These are phyloP conservation scores for Pandemis cinnamomeana DNA, from an alignment of 2,888 invertebrate genomes.

Conservation along the genomic window DNA sequence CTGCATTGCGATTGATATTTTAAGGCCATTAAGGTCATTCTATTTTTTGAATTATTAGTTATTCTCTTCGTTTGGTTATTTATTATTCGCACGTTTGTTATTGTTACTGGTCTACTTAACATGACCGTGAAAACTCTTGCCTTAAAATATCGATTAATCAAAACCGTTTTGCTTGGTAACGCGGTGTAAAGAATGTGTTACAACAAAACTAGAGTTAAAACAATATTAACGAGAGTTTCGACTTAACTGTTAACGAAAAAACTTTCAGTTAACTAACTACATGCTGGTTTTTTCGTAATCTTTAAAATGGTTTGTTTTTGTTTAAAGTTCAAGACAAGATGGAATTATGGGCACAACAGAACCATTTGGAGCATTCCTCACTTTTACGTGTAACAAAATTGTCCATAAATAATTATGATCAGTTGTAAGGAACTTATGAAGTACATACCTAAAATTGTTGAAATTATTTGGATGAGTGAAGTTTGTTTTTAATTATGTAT, in stretches of 20 bases:
- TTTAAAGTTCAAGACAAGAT: too few species aligned
- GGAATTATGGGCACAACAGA: too few species aligned
- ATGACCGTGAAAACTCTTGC: constrained; percentile 15
- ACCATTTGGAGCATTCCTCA: too few species aligned
- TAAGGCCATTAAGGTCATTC: constrained; percentile 42
- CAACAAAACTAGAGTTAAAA: not conserved
- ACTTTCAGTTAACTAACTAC: not conserved
- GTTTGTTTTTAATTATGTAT: too few species aligned
- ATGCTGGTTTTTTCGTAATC: too few species aligned
- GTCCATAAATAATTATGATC: too few species aligned
- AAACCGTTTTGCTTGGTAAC: constrained; percentile 5
- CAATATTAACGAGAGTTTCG: too few species aligned
- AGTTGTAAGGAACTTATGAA: too few species aligned
- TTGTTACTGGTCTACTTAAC: not conserved
- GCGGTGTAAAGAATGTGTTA: not conserved
- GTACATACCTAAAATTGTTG: too few species aligned
- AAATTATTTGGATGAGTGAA: too few species aligned
- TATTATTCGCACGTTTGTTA: not conserved
- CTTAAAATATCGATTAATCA: not conserved
- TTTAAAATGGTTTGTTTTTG: too few species aligned
- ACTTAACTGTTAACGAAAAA: not conserved
- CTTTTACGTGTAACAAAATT: too few species aligned
- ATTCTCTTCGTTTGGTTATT: not conserved
- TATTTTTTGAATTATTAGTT: constrained; percentile 23
- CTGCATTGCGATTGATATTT: constrained; percentile 76